Percentiles rank a stretch among this genome's conserved stretches.
Conservation (phyloP, 2,113 vertebrate species). For the Ifrita kowaldi region DNA sequence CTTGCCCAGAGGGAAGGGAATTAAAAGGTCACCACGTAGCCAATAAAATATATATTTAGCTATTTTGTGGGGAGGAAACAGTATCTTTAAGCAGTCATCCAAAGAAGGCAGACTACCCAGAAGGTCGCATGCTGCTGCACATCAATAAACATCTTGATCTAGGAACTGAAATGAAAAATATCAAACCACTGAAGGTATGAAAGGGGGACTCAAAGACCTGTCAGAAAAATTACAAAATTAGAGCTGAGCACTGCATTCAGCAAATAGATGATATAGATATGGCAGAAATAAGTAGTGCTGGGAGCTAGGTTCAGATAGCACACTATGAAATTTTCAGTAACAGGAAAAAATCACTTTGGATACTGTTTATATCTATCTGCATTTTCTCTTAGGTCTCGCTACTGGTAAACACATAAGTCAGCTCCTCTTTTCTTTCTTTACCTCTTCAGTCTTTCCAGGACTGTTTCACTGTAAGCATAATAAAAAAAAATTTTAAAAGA, state of each 20-base stretch:
- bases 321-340: not conserved
- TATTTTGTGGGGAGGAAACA: not conserved
- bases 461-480: not conserved
- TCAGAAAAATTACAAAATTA: slow-evolving; percentile 48
- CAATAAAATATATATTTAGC: slow-evolving; percentile 45
- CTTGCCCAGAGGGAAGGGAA: slow-evolving; percentile 25
- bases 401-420: not conserved
- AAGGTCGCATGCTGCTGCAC: not conserved
- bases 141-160: slow-evolving; percentile 40
- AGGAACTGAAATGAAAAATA: slow-evolving; percentile 46
- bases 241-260: slow-evolving; percentile 39
- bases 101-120: slow-evolving; percentile 1
- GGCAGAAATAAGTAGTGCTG: slow-evolving; percentile 26
- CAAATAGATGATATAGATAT: not conserved
- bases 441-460: not conserved
- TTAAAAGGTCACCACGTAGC: slow-evolving; percentile 54
- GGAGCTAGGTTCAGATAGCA: not conserved
- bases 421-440: not conserved
- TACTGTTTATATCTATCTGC: not conserved
- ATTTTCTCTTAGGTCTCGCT: not conserved
- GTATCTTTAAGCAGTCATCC: slow-evolving; percentile 34
- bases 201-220: slow-evolving; percentile 2
- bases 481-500: not conserved
- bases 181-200: slow-evolving; percentile 34
- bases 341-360: not conserved